Evolutionary conservation across 2,797 vertebrate genomes (phyloP).

Genomic region (Gallirallus australis): DNA sequence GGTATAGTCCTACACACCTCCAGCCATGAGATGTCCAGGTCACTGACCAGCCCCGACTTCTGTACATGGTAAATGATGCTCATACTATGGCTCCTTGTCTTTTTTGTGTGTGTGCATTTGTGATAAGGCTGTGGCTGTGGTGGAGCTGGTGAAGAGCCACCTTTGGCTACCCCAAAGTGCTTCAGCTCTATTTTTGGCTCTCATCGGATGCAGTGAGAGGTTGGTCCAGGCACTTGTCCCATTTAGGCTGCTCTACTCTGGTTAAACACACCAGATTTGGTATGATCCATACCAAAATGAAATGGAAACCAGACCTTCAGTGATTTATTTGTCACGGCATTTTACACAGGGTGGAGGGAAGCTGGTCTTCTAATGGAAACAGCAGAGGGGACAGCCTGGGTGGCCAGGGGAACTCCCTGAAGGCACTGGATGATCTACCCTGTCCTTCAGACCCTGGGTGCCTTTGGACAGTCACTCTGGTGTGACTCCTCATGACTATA

Average conservation of each 20-base stretch:
- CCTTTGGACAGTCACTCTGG: not conserved
- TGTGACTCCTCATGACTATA: not conserved
- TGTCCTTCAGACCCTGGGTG: fast-evolving
- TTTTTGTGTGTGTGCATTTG: not conserved
- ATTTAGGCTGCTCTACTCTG: not conserved
- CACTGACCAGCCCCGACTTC: not conserved
- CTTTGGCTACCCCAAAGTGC: fast-evolving
- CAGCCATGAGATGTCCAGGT: not conserved
- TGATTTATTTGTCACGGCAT: not conserved
- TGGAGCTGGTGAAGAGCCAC: not conserved
- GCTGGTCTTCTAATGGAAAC: not conserved
- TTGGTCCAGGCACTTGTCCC: not conserved
- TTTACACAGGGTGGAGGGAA: not conserved
- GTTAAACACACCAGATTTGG: not conserved
- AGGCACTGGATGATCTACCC: not conserved
- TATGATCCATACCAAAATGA: not conserved
- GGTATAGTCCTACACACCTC: fast-evolving
- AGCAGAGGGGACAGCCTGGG: not conserved
- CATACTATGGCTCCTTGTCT: not conserved
- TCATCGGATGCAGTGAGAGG: fast-evolving
- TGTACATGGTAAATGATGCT: fast-evolving
- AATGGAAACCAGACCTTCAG: not conserved
- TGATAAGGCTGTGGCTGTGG: not conserved
- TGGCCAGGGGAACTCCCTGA: not conserved
- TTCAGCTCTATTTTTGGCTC: not conserved